Conservation (phyloP, 2,113 vertebrate species). For the Cettia cetti region DNA sequence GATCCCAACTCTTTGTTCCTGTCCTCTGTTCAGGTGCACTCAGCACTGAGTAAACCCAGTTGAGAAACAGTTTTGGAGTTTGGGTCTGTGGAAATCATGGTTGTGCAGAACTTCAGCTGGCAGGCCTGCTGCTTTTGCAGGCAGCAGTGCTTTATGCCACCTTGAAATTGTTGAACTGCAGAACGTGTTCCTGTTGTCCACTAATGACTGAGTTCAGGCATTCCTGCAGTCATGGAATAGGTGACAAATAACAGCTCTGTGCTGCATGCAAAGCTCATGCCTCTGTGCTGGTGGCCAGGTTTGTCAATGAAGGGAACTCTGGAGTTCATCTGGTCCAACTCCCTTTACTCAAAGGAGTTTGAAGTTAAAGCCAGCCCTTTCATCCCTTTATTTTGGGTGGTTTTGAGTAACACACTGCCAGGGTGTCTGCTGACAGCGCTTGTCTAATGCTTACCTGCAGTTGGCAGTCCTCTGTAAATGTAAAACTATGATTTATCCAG, state of each 20-base stretch:
- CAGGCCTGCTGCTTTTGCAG: neutral
- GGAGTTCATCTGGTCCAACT: neutral
- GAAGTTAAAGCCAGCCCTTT: neutral
- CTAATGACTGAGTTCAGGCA: neutral
- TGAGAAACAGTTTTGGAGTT: fast-evolving
- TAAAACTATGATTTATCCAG: neutral
- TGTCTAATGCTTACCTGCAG: neutral
- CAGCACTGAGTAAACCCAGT: fast-evolving
- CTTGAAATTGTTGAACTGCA: neutral
- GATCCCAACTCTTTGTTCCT: neutral
- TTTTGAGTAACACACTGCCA: neutral
- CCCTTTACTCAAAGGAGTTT: neutral
- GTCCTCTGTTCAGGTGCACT: neutral
- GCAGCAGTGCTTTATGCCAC: neutral
- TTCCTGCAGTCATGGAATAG: neutral
- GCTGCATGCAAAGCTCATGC: neutral
- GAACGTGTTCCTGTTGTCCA: fast-evolving
- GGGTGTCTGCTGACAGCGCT: neutral
- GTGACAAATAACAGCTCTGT: neutral
- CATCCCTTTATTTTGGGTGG: neutral
- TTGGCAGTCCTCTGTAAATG: neutral
- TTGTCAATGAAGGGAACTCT: neutral
- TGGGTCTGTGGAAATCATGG: neutral
- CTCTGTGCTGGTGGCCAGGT: neutral
- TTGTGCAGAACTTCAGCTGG: neutral